These are phyloP conservation scores for Myotis pilosus DNA, from an alignment of 2,797 vertebrate genomes.

Conservation along the genomic window DNA sequence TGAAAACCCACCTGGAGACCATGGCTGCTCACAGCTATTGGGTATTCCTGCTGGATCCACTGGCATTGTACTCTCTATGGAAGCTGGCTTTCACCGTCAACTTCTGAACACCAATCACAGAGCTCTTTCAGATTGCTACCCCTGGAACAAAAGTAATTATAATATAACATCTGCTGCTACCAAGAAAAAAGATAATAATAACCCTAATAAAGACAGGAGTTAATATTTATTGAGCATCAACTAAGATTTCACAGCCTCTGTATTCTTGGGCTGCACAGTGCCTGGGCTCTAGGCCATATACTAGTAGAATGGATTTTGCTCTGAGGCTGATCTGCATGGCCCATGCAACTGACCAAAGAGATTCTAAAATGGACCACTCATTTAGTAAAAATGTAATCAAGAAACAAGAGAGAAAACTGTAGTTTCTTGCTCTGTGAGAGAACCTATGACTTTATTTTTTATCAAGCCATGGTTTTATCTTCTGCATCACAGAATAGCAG, in stretches of 20 bases:
- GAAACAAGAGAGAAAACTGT: not conserved
- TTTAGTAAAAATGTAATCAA: not conserved
- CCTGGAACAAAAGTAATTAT: not conserved
- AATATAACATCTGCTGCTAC: not conserved
- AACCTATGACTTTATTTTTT: not conserved
- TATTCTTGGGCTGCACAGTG: not conserved
- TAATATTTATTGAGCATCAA: not conserved
- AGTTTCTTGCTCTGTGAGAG: not conserved
- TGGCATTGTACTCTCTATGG: not conserved
- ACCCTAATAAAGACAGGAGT: not conserved
- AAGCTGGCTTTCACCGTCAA: not conserved
- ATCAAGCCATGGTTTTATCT: not conserved
- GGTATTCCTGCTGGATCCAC: not conserved
- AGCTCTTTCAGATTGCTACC: not conserved
- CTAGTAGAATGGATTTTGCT: not conserved
- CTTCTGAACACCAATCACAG: not conserved
- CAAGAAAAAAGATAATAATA: not conserved
- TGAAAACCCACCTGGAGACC: not conserved
- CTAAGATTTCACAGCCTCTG: not conserved
- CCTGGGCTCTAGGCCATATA: not conserved
- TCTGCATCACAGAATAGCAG: conserved; percentile 27
- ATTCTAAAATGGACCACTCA: not conserved
- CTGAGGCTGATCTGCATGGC: not conserved
- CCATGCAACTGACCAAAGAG: not conserved
- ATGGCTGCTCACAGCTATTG: not conserved